Evolutionary conservation across 2,888 invertebrate genomes (phyloP), one percentile per base, ranked within the genome.

Genomic region (Ichneumoninae sp.): DNA sequence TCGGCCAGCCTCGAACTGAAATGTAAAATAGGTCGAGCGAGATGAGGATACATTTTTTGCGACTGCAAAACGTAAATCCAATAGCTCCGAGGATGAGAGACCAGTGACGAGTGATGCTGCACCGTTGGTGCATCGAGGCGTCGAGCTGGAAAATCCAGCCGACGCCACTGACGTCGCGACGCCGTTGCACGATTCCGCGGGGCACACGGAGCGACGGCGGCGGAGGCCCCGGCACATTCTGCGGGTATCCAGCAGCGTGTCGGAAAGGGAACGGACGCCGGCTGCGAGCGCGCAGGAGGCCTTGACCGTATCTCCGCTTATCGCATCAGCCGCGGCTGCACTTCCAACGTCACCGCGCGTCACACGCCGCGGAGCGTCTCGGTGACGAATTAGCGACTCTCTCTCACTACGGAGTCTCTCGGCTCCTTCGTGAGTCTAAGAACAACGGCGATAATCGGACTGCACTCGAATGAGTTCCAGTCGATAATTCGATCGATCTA

Each of bases 261-360:
- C 91, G 91, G 91, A 92, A 93, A 93, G 93, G 91, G 93, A 93
- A 93, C 91, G 93, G 91, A 92, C 92, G 91, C 91, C 90, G 92
- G 91, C 91, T 92, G 91, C 91, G 89, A 90, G 82, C 74, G 72
- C 79, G 62, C 79, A 66, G 89, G 86, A 93, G 93, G 93, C 93
- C 93, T 93, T 93, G 93, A 93, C 93, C 93, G 93, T 93, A 93
- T 93, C 93, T 93, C 90, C 89, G 91, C 93, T 93, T 93, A 93
- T 93, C 93, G 92, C 90, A 91, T 91, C 92, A 90, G 89, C 90
- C 90, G 89, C 88, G 89, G 87, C 89, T 90, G 89, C 89, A 88
- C 90, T 86, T 89, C 87, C 88, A 89, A 86, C 89, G 87, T 89
- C 89, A 87, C 88, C 75, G 86, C 79, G 87, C 90, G 89, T 89